Evolutionary conservation across 2,797 vertebrate genomes (phyloP).

Genomic region (Tadarida brasiliensis): DNA sequence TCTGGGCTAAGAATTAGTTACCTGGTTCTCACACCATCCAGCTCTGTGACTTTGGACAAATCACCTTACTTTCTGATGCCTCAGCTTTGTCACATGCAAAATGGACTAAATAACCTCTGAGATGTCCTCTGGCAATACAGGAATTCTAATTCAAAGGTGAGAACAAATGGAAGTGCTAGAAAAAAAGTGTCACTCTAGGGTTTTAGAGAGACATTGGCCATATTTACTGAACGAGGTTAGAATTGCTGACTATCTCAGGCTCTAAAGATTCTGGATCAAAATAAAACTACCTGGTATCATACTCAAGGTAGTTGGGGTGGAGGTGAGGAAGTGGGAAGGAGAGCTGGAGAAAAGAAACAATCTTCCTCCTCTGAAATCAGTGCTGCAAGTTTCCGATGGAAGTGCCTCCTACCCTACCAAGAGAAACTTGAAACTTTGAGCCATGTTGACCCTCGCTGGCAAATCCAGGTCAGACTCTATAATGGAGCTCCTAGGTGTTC

Average conservation of each 20-base stretch:
- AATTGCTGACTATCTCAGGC: neutral
- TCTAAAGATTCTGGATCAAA: constrained; percentile 16
- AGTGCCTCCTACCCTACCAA: neutral
- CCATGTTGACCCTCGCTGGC: neutral
- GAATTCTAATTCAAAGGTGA: neutral
- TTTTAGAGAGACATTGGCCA: neutral
- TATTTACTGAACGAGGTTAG: neutral
- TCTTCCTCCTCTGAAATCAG: neutral
- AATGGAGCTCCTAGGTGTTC: neutral
- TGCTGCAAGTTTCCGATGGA: neutral
- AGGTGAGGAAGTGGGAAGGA: neutral
- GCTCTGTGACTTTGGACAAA: neutral
- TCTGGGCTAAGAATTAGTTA: neutral
- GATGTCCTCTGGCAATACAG: neutral
- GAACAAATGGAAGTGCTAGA: neutral
- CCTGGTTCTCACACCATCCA: neutral
- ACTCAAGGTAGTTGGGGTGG: neutral
- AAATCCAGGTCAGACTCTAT: neutral
- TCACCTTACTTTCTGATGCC: neutral
- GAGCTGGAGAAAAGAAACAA: neutral
- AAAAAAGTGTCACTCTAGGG: neutral
- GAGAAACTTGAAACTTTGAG: neutral
- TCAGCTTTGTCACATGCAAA: neutral
- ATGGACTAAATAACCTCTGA: neutral
- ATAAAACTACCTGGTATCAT: neutral